Evolutionary conservation across 2,797 vertebrate species (phyloP), one percentile per base, ranked within the genome.

Genomic region (Cynopterus sphinx): DNA sequence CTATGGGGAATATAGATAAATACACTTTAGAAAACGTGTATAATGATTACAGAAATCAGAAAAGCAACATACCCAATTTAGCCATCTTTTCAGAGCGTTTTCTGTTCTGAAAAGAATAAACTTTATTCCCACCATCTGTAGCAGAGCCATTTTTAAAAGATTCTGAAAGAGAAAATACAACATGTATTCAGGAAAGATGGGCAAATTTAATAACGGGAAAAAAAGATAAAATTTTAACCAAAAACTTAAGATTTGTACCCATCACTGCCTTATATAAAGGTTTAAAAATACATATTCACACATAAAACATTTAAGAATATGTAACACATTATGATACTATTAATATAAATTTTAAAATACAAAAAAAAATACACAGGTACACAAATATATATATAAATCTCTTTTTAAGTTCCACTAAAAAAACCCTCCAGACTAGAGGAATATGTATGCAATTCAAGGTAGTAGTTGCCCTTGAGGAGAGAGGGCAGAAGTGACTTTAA

Each of bases 51-150:
- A 88, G 68, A 95, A 77, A 93, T 78, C 21, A 95, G 39, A 91
- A 97, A 92, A 95, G 95, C 95, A 96, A 97, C 98, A 82, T 98
- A 99, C 99, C 99, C 74, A 99, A 98, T 96, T 99, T 99, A 96
- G 99, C 98, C 99, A 99, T 99, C 97, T 98, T 99, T 98, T 99
- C 98, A 78, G 98, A 97, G 9, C 98, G 98, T 97, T 99, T 99
- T 90, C 98, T 98, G 95, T 98, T 99, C 97, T 99, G 99, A 97
- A 99, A 99, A 0, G 99, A 98, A 97, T 99, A 99, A 96, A 99
- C 99, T 61, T 99, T 99, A 9, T 98, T 98, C 24, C 94, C 90
- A 90, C 77, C 81, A 96, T 91, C 97, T 92, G 98, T 85, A 74
- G 53, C 24, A 84, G 98, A 98, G 71, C 98, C 97, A 96, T 98